Percentiles rank a stretch among this genome's conserved stretches.
Evolutionary conservation across 2,888 invertebrate species (phyloP).

Genomic region (Aleiodes alternator): DNA sequence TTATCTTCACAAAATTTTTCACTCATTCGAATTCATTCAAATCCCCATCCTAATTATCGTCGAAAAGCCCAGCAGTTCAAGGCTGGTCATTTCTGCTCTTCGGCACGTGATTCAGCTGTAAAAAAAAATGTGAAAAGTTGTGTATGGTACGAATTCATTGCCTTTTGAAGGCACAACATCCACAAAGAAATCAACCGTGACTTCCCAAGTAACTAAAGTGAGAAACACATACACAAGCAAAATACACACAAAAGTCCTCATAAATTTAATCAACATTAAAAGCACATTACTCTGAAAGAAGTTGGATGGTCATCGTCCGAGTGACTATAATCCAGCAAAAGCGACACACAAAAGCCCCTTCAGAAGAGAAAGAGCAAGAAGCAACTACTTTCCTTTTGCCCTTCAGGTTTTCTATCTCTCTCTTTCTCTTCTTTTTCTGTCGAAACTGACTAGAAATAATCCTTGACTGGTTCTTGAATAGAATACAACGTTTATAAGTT

Average conservation of each 20-base stretch:
- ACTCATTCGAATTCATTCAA: neutral
- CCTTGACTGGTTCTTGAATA: conserved; percentile 36
- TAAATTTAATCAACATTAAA: conserved; percentile 61
- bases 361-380: neutral
- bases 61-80: conserved; percentile 34
- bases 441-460: conserved; percentile 34
- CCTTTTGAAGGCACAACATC: conserved; percentile 11
- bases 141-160: neutral
- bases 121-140: conserved; percentile 9
- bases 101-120: conserved; percentile 17
- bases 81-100: conserved; percentile 35
- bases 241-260: conserved; percentile 53
- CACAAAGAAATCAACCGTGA: conserved; percentile 21
- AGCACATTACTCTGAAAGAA: conserved; percentile 54
- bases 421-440: conserved; percentile 12
- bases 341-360: conserved; percentile 51
- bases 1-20: too few relatives aligned
- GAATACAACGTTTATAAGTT: conserved; percentile 17
- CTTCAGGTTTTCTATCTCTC: neutral
- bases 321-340: conserved; percentile 53
- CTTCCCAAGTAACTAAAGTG: neutral
- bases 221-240: conserved; percentile 33
- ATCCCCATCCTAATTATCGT: neutral
- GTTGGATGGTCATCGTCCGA: conserved; percentile 55
- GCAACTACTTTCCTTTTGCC: conserved; percentile 33